Evolutionary conservation across 2,888 invertebrate species (phyloP).

Genomic region (Sarcophaga subvicina): DNA sequence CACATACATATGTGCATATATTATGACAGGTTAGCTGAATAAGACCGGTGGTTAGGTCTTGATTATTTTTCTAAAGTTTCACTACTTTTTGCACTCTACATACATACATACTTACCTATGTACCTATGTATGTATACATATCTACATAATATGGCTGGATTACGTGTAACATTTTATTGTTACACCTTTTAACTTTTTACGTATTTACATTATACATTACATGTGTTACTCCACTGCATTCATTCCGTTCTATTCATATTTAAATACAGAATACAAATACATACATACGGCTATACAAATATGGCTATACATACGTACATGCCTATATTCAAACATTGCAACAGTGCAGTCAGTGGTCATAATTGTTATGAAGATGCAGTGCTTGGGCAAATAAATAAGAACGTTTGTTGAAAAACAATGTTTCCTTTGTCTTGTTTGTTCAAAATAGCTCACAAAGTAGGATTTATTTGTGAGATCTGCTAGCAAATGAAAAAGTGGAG

Average conservation of each 20-base stretch:
- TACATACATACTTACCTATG: no score
- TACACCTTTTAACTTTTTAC: conserved; percentile 65
- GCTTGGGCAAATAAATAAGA: no score
- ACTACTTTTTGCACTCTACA: not conserved
- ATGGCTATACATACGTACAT: not conserved
- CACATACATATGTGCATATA: not conserved
- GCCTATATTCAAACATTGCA: not conserved
- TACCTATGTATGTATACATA: not conserved
- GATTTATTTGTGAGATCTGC: no score
- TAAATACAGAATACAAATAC: conserved; percentile 17
- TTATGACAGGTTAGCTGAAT: conserved; percentile 16
- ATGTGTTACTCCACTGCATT: conserved; percentile 54
- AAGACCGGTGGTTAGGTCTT: conserved; percentile 35
- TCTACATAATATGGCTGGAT: not conserved
- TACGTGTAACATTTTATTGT: conserved; percentile 59
- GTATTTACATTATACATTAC: conserved; percentile 62
- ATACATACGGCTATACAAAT: not conserved
- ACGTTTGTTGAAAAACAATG: no score
- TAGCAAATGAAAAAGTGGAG: no score
- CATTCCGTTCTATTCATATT: conserved; percentile 47
- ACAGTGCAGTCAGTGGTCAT: conserved; percentile 8
- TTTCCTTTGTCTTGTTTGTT: no score
- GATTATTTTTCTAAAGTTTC: conserved; percentile 24
- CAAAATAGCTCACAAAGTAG: no score
- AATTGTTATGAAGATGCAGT: not conserved